Evolutionary conservation across 2,113 vertebrate genomes (phyloP).

Genomic region (Phyllopteryx taeniolatus): DNA sequence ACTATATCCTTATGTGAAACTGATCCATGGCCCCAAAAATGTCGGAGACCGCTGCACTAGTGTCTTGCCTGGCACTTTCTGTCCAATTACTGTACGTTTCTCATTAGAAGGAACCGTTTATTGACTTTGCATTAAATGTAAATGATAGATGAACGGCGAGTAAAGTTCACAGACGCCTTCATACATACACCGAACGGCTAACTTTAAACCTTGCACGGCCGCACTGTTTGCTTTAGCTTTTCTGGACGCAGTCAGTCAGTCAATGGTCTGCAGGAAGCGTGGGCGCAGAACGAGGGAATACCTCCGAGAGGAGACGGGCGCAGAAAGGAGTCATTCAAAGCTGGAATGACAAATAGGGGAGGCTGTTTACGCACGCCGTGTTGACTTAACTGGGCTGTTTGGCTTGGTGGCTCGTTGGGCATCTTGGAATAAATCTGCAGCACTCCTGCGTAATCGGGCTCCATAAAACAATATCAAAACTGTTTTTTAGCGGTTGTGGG

Average conservation of each 20-base stretch:
- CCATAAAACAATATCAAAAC: conserved; percentile 71
- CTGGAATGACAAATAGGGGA: conserved; percentile 77
- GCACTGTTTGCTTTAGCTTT: conserved; percentile 72
- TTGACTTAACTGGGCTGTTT: conserved; percentile 75
- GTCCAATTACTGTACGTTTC: conserved; percentile 64
- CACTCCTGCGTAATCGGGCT: conserved; percentile 66
- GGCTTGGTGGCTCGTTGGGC: conserved; percentile 73
- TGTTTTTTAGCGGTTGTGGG: conserved; percentile 40
- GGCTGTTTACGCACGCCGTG: conserved; percentile 73
- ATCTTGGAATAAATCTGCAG: conserved; percentile 77
- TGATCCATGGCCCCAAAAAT: not conserved
- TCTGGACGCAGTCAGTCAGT: conserved; percentile 77
- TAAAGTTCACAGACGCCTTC: conserved; percentile 52
- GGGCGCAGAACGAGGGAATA: conserved; percentile 77
- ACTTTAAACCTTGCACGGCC: conserved; percentile 71
- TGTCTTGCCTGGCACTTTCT: not conserved
- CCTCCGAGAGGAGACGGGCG: conserved; percentile 70
- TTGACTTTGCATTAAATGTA: conserved; percentile 76
- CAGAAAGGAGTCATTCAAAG: conserved; percentile 78
- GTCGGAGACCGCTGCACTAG: not conserved
- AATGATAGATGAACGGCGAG: conserved; percentile 72
- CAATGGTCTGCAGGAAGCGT: conserved; percentile 78
- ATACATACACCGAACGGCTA: conserved; percentile 61
- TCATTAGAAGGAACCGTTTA: conserved; percentile 65
- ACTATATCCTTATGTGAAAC: not conserved